Evolutionary conservation across 2,113 vertebrate species (phyloP).

Genomic region (Carollia perspicillata): DNA sequence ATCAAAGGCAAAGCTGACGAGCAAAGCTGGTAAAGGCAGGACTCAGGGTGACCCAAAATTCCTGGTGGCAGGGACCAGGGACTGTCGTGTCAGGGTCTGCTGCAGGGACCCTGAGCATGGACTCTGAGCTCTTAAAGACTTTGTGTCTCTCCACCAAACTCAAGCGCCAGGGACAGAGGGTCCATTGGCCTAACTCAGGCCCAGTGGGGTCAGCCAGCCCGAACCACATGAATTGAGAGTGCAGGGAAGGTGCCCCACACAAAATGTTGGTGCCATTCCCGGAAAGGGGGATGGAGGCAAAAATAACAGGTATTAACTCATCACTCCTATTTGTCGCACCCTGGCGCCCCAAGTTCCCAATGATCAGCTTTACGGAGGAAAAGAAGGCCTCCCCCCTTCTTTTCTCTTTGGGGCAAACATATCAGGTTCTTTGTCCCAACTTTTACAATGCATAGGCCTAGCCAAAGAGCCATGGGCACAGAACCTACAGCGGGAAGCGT

Average conservation of each 20-base stretch:
- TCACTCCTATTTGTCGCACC: not conserved
- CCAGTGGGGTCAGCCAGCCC: not conserved
- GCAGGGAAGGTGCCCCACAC: not conserved
- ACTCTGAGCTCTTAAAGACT: not conserved
- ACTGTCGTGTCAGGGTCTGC: rapidly evolving
- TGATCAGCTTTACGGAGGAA: not conserved
- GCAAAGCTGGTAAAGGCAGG: not conserved
- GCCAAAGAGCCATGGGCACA: not conserved
- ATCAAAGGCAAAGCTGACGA: not conserved
- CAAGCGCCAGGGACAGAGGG: not conserved
- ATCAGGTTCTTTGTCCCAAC: not conserved
- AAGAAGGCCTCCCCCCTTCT: not conserved
- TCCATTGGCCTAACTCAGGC: not conserved
- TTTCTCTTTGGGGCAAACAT: too few species aligned
- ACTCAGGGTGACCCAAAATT: not conserved
- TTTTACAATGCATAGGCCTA: not conserved
- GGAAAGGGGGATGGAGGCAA: not conserved
- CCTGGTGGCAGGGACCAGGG: rapidly evolving
- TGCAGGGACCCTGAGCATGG: rapidly evolving
- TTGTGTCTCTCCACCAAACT: not conserved
- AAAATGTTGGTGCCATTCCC: not conserved
- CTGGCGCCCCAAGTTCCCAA: rapidly evolving
- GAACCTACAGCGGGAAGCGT: not conserved
- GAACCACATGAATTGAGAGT: not conserved
- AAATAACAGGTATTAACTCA: not conserved